Conservation (phyloP, 2,113 vertebrate genomes). For the Todiramphus saurophagus region DNA sequence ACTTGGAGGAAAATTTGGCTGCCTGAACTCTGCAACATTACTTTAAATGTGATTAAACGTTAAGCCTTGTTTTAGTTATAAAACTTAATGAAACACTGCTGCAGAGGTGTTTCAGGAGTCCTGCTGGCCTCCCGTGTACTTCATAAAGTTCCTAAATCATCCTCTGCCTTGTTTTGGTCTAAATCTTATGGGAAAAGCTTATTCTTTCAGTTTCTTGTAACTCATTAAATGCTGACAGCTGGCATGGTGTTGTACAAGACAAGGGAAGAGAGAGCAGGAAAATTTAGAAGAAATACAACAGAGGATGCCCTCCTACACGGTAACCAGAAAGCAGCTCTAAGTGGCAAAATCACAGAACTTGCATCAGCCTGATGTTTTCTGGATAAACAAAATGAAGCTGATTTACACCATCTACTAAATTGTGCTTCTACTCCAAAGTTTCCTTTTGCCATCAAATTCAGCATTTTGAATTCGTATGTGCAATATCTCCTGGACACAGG, state of each 20-base stretch:
- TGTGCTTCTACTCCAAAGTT: not conserved
- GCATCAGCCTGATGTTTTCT: not conserved
- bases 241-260: not conserved
- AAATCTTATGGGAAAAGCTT: not conserved
- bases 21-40: not conserved
- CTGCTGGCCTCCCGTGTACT: not conserved
- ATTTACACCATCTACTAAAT: not conserved
- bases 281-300: rapidly evolving
- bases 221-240: not conserved
- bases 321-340: not conserved
- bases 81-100: not conserved
- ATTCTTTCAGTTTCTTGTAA: not conserved
- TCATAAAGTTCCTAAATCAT: not conserved
- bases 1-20: not conserved
- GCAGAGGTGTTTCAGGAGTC: not conserved
- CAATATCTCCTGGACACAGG: rapidly evolving
- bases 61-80: not conserved
- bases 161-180: not conserved
- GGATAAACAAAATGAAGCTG: not conserved
- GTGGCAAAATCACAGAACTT: not conserved
- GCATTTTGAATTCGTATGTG: rapidly evolving
- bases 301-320: rapidly evolving
- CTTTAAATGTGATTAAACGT: not conserved
- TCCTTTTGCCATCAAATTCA: not conserved
- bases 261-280: not conserved